Evolutionary conservation across 2,797 vertebrate species (phyloP), one percentile per base, ranked within the genome.

Genomic region (Hozukius guyotensis): DNA sequence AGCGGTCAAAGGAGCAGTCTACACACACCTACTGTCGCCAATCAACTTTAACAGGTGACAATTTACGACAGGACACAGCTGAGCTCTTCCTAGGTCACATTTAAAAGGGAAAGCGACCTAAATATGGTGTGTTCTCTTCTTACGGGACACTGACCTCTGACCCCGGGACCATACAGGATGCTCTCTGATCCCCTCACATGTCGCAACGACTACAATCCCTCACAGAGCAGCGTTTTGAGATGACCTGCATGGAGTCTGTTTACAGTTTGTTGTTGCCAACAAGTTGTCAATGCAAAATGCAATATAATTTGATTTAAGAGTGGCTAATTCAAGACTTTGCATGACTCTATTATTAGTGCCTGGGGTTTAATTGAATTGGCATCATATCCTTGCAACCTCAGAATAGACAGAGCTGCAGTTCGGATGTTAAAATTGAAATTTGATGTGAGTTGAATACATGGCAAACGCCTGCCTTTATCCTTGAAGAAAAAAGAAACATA

Each of bases 61-160:
- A 61, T 89, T 85, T 83, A 92, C 10, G 14, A 78, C 34, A 0
- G 79, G 77, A 22, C 87, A 88, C 77, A 86, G 78, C 80, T 65
- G 87, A 88, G 67, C 64, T 63, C 68, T 64, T 82, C 74, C 55
- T n/a, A 16, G 72, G 73, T 78, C 77, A 56, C 46, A 81, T 84
- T 81, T 85, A 61, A 81, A 87, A 78, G 66, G 36, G 71, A 92
- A 91, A 90, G 81, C 71, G 72, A 77, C 52, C 77, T 82, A 79
- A 90, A 88, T 82, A 70, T 72, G 82, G 74, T 6, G 53, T 2
- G 27, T 22, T 78, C 75, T 90, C 84, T 9, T 70, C 77, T 90
- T 93, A 86, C 85, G 87, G 55, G 59, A 80, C 64, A 25, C 25
- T 29, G 67, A 72, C 67, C 89, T 88, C 25, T 89, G 78, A 87